Evolutionary conservation across 2,113 vertebrate genomes (phyloP), one percentile per base, ranked within the genome.

Genomic region (Hemibagrus wyckioides): DNA sequence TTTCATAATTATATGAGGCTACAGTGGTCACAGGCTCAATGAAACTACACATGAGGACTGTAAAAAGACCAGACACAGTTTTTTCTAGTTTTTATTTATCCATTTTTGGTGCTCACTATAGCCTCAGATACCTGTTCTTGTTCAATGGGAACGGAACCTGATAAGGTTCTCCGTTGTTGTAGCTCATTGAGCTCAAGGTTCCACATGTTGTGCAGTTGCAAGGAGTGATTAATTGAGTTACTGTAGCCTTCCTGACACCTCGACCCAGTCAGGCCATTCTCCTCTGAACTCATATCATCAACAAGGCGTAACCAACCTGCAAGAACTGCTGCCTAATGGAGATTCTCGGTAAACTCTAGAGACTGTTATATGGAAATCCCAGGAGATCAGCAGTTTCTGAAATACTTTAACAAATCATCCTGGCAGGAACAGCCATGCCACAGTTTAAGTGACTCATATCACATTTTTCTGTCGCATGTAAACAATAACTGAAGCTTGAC

Each of bases 1-100:
- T 56, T 57, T 71, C 25, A 59, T 85, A 59, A 85, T 85, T 17
- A 77, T 15, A 17, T 50, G 15, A 77, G 25, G 44, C 77, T 80
- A 52, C n/a, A 54, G 28, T 23, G 23, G 23, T 8, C 65, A 39
- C 21, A 71, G 33, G 21, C 69, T 25, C 17, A n/a, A 17, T 0
- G 7, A 30, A 77, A 75, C 71, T 21, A 44, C 33, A 19, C 6
- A 28, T 69, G 30, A 36, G 5, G 65, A 69, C 33, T 71, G 36
- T 8, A 71, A 39, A 23, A 41, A 17, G 69, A 71, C 33, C 67
- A 36, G 33, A 6, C 15, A 19, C 33, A 19, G 33, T 5, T 36
- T 36, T n/a, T 71, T 36, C 19, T 6, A 36, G 3, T 69, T 6
- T 41, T 39, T 23, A 25, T 0, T 11, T 73, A 6, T 5, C 44